Evolutionary conservation across 2,797 vertebrate species (phyloP), one percentile per base, ranked within the genome.

Genomic region (Protosalanx chinensis): DNA sequence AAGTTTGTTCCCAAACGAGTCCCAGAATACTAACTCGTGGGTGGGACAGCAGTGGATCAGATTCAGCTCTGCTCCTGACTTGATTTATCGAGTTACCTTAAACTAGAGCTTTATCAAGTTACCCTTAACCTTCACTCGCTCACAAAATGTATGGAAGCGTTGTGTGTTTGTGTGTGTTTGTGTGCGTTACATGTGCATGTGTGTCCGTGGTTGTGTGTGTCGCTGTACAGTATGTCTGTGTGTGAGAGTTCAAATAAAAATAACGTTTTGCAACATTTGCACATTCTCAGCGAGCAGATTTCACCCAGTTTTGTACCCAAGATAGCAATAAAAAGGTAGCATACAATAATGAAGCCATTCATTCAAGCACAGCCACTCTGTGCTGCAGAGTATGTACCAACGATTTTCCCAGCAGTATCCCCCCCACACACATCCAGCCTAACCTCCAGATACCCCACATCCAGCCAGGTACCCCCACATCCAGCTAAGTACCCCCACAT

Each of bases 11-110:
- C 6, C 57, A 23, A 5, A 16, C 57, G n/a, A 58, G 20, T 27
- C 64, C 27, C 46, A 66, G 64, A 66, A 66, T 49, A 66, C 46
- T 30, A 51, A 66, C 46, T 71, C 32, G 61, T 77, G 70, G 75
- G 79, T 72, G 70, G 68, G 70, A 72, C 70, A 53, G 71, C 59
- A 63, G 37, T 64, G 66, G 74, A 64, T 77, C 67, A 56, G 4
- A 6, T 66, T 66, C 41, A 66, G 63, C 20, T 41, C 37, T 1
- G 16, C 3, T n/a, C 18, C 15, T 53, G 51, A 65, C 41, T 65
- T 65, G 16, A 41, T 27, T 15, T 23, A 66, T 66, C 20, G 30
- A 66, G 20, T 66, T 30, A 51, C 23, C 63, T 12, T 7, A 64
- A 64, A 41, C 10, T 33, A 46, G 33, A 41, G 63, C 37, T 41